These are phyloP conservation scores for Rhyacophila evoluta DNA, from an alignment of 2,888 invertebrate species.

Conservation along the genomic window DNA sequence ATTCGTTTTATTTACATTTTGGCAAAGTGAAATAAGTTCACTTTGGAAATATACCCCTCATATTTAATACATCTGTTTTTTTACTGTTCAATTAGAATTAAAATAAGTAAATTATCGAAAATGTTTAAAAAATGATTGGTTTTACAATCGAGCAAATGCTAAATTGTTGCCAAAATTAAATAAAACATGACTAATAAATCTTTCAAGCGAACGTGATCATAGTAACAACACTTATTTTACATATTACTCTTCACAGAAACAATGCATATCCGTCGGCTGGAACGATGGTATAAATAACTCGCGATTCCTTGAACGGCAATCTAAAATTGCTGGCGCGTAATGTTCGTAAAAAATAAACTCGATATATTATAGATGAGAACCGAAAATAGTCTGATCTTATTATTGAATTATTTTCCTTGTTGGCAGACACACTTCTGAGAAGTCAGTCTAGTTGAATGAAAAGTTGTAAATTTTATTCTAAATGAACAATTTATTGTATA, in stretches of 20 bases:
- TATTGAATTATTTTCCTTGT: not conserved
- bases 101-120: too few relatives aligned
- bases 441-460: not conserved
- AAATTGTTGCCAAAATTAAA: too few relatives aligned
- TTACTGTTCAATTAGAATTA: too few relatives aligned
- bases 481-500: too few relatives aligned
- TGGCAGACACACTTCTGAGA: not conserved
- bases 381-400: not conserved
- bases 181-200: too few relatives aligned
- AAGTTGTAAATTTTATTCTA: too few relatives aligned
- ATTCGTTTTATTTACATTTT: too few relatives aligned
- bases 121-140: too few relatives aligned
- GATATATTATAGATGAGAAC: not conserved
- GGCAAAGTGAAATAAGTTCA: too few relatives aligned
- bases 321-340: not conserved
- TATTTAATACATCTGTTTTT: not conserved
- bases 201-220: too few relatives aligned
- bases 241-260: not conserved
- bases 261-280: not conserved
- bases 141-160: too few relatives aligned
- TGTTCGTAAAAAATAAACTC: not conserved
- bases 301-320: conserved; percentile 3
- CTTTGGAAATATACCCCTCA: not conserved
- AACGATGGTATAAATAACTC: not conserved
- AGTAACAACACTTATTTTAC: not conserved